Conservation (phyloP, 2,888 invertebrate species). For the Laothoe populi region DNA sequence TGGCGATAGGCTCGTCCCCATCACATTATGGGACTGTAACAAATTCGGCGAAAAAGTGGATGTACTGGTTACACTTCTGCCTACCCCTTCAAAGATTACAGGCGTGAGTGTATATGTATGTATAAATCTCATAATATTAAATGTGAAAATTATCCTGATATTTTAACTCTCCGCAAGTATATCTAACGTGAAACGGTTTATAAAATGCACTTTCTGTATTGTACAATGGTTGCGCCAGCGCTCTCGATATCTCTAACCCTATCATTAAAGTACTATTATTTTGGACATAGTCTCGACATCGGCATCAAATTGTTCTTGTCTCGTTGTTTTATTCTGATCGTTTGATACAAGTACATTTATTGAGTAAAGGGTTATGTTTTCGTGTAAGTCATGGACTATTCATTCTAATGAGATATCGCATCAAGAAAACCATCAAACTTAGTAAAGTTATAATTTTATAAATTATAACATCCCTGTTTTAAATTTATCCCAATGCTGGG, state of each 20-base stretch:
- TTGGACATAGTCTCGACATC: slow-evolving; percentile 37
- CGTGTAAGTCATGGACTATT: no score
- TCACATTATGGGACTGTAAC: no score
- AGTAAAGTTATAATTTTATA: no score
- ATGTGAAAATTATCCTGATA: slow-evolving; percentile 34
- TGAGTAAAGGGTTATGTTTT: neutral
- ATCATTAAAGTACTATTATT: slow-evolving; percentile 50
- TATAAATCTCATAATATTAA: slow-evolving; percentile 13
- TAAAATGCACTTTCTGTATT: slow-evolving; percentile 59
- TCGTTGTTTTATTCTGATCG: slow-evolving; percentile 32
- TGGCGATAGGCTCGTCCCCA: no score
- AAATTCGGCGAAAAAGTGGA: no score
- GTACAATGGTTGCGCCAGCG: slow-evolving; percentile 49
- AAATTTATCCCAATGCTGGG: no score
- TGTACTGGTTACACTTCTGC: no score
- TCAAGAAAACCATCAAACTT: no score
- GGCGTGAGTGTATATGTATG: no score
- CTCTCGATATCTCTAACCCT: slow-evolving; percentile 48
- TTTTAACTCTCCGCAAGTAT: slow-evolving; percentile 53
- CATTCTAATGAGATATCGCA: no score
- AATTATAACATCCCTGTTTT: no score
- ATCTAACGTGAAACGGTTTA: slow-evolving; percentile 49
- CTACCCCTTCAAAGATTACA: no score
- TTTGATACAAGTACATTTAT: neutral
- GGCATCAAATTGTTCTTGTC: slow-evolving; percentile 42